phyloP scores from a whole-genome alignment of 1,140 invertebrate species.

The Drosophila varians region DNA sequence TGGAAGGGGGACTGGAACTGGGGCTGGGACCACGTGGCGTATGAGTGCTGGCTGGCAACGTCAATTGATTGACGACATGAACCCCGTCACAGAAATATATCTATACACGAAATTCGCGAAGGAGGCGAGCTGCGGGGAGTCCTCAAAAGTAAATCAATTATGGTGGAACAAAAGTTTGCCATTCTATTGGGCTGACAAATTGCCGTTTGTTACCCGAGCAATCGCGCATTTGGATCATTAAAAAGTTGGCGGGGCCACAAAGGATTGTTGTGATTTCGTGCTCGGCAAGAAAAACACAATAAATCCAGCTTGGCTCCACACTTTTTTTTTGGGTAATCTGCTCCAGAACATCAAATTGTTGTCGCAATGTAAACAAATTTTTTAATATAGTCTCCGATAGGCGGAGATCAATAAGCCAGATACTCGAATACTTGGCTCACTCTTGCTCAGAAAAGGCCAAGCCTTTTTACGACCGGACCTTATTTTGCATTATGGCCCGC shows the following conservation, averaged over 20 bases:
- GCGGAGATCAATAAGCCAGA: conserved; percentile 62
- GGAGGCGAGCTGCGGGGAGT: neutral
- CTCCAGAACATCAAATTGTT: conserved; percentile 59
- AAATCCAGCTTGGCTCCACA: conserved; percentile 51
- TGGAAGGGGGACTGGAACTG: conserved; percentile 25
- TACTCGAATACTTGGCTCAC: conserved; percentile 29
- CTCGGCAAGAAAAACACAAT: conserved; percentile 48
- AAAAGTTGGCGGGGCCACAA: conserved; percentile 62
- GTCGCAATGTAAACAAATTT: conserved; percentile 65
- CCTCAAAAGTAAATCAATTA: conserved; percentile 76
- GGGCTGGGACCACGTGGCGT: conserved; percentile 61
- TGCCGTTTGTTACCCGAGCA: conserved; percentile 56
- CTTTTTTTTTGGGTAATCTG: conserved; percentile 30
- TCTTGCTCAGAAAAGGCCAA: conserved; percentile 17
- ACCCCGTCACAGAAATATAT: conserved; percentile 11
- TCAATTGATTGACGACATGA: conserved; percentile 75
- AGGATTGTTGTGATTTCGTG: conserved; percentile 48
- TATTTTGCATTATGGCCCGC: conserved; percentile 60
- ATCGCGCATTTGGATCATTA: conserved; percentile 62
- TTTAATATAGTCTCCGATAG: conserved; percentile 36
- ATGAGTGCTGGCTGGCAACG: conserved; percentile 67
- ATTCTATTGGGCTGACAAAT: conserved; percentile 63
- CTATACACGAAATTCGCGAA: neutral
- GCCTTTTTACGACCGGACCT: conserved; percentile 51
- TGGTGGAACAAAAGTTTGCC: conserved; percentile 48